phyloP scores from a whole-genome alignment of 2,888 invertebrate genomes.

The Tethea ocularis region DNA sequence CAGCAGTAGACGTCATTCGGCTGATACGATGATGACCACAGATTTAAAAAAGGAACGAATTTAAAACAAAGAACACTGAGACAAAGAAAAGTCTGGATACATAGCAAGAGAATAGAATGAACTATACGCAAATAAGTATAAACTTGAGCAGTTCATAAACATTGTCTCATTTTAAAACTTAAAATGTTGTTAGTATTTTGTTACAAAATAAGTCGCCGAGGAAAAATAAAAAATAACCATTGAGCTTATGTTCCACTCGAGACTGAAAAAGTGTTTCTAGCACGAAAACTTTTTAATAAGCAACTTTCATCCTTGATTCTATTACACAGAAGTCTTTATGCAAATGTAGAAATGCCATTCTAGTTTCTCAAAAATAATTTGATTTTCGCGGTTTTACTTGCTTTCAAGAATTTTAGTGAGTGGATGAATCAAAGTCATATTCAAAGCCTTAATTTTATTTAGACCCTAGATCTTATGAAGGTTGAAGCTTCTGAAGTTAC shows the following conservation, averaged over 20 bases:
- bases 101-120: no score
- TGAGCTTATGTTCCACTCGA: slow-evolving; percentile 54
- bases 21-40: no score
- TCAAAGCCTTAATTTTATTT: no score
- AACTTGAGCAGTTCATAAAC: slow-evolving; percentile 32
- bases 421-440: no score
- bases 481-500: no score
- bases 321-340: slow-evolving; percentile 9
- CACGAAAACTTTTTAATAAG: slow-evolving; percentile 54
- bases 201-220: slow-evolving; percentile 51
- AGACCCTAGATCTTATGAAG: no score
- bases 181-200: slow-evolving; percentile 52
- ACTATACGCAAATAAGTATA: slow-evolving; percentile 16
- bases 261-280: slow-evolving; percentile 41
- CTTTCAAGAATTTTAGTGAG: background rate
- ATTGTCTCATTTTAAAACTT: slow-evolving; percentile 46
- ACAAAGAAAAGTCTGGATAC: no score
- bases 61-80: no score
- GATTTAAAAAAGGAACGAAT: no score
- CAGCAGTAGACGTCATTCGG: no score
- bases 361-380: no score
- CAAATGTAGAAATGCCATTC: no score
- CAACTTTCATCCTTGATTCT: slow-evolving; percentile 44
- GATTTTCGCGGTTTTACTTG: background rate
- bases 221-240: slow-evolving; percentile 53